Evolutionary conservation across 2,113 vertebrate genomes (phyloP).

Genomic region (Mandrillus leucophaeus): DNA sequence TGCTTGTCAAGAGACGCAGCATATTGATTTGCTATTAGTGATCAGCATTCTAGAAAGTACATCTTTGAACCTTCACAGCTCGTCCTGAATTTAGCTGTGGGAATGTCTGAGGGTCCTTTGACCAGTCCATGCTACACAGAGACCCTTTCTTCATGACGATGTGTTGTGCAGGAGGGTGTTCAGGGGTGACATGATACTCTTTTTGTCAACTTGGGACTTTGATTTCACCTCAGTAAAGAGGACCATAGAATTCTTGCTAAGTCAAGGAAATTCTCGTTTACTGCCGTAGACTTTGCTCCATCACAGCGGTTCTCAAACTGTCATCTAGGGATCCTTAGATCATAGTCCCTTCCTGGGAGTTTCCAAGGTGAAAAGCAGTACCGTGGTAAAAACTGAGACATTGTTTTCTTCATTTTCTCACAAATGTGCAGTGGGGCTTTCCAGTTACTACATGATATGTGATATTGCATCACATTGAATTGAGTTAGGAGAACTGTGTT

Average conservation of each 20-base stretch:
- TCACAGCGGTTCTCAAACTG: not conserved
- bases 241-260: not conserved
- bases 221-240: not conserved
- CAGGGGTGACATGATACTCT: not conserved
- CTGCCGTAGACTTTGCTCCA: not conserved
- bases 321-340: not conserved
- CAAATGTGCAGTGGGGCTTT: not conserved
- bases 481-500: not conserved
- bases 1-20: not conserved
- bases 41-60: not conserved
- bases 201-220: not conserved
- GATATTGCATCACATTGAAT: fast-evolving
- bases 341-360: not conserved
- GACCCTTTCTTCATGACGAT: not conserved
- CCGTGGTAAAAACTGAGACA: not conserved
- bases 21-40: not conserved
- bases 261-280: not conserved
- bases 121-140: not conserved
- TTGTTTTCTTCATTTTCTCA: not conserved
- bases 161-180: not conserved
- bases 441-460: not conserved
- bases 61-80: not conserved
- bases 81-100: not conserved
- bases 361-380: not conserved
- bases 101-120: not conserved